These are phyloP conservation scores for Zaprionus bogoriensis DNA, from an alignment of 2,888 invertebrate genomes.

Conservation along the genomic window DNA sequence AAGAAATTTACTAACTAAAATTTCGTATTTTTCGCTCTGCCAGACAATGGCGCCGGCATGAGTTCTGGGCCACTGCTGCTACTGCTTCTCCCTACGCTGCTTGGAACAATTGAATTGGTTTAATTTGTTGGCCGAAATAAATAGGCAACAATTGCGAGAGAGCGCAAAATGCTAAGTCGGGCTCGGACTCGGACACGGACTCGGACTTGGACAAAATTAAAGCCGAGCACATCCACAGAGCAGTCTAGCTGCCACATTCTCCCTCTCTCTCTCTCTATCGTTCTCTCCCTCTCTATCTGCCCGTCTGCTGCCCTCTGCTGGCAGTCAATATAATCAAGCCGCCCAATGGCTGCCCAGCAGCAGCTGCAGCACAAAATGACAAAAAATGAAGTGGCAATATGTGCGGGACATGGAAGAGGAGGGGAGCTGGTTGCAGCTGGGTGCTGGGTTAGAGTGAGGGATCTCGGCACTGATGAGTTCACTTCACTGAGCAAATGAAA, in stretches of 20 bases:
- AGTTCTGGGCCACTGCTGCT: conserved; percentile 38
- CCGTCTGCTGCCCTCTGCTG: background rate
- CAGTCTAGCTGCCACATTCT: too few relatives aligned
- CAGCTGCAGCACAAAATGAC: conserved; percentile 35
- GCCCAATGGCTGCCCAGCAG: conserved; percentile 27
- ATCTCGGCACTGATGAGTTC: conserved; percentile 70
- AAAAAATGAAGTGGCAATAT: conserved; percentile 61
- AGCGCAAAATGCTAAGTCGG: conserved; percentile 9
- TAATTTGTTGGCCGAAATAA: conserved; percentile 43
- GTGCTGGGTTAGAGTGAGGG: conserved; percentile 5
- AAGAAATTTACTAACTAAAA: conserved; percentile 66
- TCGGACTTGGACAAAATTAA: too few relatives aligned
- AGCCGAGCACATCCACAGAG: conserved; percentile 27
- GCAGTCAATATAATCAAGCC: conserved; percentile 74
- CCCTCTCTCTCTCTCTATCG: background rate
- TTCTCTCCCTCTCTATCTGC: conserved; percentile 21
- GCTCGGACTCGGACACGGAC: too few relatives aligned
- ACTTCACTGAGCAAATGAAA: conserved; percentile 77
- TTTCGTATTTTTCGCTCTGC: conserved; percentile 47
- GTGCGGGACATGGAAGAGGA: conserved; percentile 14
- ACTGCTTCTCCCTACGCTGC: background rate
- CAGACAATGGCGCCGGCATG: conserved; percentile 57
- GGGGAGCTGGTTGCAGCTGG: background rate
- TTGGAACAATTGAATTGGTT: conserved; percentile 63
- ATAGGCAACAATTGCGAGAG: conserved; percentile 29